Percentiles rank a stretch among this genome's conserved stretches.
Evolutionary conservation across 2,797 vertebrate genomes (phyloP).

Genomic region (Triplophysa bombifrons): DNA sequence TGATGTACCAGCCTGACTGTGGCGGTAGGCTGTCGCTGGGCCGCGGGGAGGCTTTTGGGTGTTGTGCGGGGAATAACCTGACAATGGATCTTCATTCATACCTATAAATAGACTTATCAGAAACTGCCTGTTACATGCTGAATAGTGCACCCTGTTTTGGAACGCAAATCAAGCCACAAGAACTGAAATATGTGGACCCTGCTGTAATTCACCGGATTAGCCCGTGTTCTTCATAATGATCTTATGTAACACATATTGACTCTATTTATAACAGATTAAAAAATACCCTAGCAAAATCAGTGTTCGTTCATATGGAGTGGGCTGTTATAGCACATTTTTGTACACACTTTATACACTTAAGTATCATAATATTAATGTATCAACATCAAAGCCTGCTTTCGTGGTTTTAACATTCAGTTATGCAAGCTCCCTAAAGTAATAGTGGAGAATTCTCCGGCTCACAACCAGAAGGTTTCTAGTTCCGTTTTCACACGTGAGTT

Average conservation of each 20-base stretch:
- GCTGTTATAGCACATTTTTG: no score
- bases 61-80: constrained; percentile 58
- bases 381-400: no score
- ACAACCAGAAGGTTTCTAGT: no score
- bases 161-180: constrained; percentile 32
- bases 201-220: not conserved
- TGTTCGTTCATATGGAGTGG: no score
- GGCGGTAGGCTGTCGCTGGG: constrained; percentile 40
- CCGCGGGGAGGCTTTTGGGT: constrained; percentile 28
- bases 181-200: constrained; percentile 8
- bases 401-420: no score
- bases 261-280: not conserved
- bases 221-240: not conserved
- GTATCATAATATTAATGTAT: no score
- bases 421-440: no score
- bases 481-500: no score
- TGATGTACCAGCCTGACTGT: constrained; percentile 17
- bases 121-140: constrained; percentile 40
- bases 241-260: not conserved
- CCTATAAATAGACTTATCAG: constrained; percentile 64
- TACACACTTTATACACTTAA: no score
- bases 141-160: constrained; percentile 35
- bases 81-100: constrained; percentile 46
- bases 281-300: no score
- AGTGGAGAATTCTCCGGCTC: no score